Percentiles rank a stretch among this genome's conserved stretches.
phyloP scores from a whole-genome alignment of 2,797 vertebrate genomes.

The Scyliorhinus canicula region DNA sequence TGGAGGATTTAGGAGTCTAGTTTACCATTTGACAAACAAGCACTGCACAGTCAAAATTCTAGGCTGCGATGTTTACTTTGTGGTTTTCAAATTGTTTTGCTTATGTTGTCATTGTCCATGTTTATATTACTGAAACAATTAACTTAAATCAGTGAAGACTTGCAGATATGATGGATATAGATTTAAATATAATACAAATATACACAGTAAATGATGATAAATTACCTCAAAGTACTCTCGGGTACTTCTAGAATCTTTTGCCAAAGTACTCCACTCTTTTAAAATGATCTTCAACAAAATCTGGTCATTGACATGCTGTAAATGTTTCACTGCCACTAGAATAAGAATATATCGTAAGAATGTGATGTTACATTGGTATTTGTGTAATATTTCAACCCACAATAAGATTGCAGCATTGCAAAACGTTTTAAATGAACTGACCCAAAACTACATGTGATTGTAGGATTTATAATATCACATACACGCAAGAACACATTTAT shows the following conservation, averaged over 20 bases:
- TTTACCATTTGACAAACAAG: not conserved
- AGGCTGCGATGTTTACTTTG: not conserved
- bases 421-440: not conserved
- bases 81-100: not conserved
- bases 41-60: not conserved
- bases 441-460: not conserved
- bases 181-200: not conserved
- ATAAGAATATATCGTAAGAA: constrained; percentile 42
- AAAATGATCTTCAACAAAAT: constrained; percentile 49
- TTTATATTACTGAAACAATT: not conserved
- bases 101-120: not conserved
- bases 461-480: not conserved
- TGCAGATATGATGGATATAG: not conserved
- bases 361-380: not conserved
- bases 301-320: constrained; percentile 50
- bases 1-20: not conserved
- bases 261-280: constrained; percentile 51
- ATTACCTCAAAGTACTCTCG: constrained; percentile 61
- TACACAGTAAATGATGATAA: constrained; percentile 34
- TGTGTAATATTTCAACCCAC: not conserved
- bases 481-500: not conserved
- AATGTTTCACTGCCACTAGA: constrained; percentile 53
- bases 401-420: not conserved
- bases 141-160: not conserved
- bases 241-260: constrained; percentile 51